Evolutionary conservation across 2,888 invertebrate species (phyloP).

Genomic region (Buathra laborator): DNA sequence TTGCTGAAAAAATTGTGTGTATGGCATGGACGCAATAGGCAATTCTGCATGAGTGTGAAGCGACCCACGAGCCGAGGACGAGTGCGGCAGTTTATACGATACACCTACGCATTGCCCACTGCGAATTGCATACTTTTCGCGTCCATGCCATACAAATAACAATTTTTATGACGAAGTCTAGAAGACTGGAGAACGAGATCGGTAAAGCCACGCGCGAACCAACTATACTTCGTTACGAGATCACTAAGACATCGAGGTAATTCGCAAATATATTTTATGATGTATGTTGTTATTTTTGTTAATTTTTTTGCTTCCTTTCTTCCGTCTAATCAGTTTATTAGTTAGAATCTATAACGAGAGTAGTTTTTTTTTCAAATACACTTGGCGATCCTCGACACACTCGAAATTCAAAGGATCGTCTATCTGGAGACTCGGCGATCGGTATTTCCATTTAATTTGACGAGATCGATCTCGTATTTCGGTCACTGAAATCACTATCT

Average conservation of each 20-base stretch:
- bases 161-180: background rate
- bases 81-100: too few relatives aligned
- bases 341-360: slow-evolving; percentile 46
- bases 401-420: slow-evolving; percentile 38
- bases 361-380: slow-evolving; percentile 15
- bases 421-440: slow-evolving; percentile 16
- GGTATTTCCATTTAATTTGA: slow-evolving; percentile 16
- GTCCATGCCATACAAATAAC: too few relatives aligned
- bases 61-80: too few relatives aligned
- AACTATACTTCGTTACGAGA: slow-evolving; percentile 11
- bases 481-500: slow-evolving; percentile 15
- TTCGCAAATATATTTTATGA: slow-evolving; percentile 51
- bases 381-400: slow-evolving; percentile 14
- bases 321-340: slow-evolving; percentile 25
- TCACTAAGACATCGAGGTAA: slow-evolving; percentile 44
- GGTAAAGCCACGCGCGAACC: slow-evolving; percentile 32
- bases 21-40: too few relatives aligned
- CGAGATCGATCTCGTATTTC: slow-evolving; percentile 55
- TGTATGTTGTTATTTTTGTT: slow-evolving; percentile 11
- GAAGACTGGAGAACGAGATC: slow-evolving; percentile 22
- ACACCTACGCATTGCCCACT: too few relatives aligned
- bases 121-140: too few relatives aligned
- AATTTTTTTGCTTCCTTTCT: background rate
- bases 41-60: too few relatives aligned
- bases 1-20: too few relatives aligned